phyloP scores from a whole-genome alignment of 1,140 invertebrate genomes.

The Prorops nasuta region DNA sequence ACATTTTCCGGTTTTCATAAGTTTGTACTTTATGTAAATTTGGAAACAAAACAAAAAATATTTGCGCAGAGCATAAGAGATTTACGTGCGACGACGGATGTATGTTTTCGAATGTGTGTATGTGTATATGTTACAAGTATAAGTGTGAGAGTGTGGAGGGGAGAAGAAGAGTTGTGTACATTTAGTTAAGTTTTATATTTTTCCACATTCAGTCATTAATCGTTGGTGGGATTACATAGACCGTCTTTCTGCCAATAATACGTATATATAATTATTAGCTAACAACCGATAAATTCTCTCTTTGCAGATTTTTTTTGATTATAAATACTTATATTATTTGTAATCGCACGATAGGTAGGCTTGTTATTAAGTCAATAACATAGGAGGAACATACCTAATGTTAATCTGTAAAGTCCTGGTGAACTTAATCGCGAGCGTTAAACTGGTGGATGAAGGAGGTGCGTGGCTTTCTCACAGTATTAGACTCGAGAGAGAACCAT shows the following conservation, averaged over 20 bases:
- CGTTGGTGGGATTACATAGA: constrained; percentile 44
- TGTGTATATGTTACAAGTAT: constrained; percentile 15
- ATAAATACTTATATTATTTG: constrained; percentile 29
- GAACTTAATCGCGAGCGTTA: constrained; percentile 25
- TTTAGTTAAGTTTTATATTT: constrained; percentile 58
- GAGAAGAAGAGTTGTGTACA: constrained; percentile 43
- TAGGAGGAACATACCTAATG: constrained; percentile 29
- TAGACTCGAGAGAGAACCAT: too few species aligned
- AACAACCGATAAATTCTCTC: constrained; percentile 31
- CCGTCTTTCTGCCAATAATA: constrained; percentile 41
- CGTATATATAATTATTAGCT: constrained; percentile 40
- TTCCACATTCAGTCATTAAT: constrained; percentile 52
- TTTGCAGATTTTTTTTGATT: constrained; percentile 24
- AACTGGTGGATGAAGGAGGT: too few species aligned
- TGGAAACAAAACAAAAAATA: constrained; percentile 34
- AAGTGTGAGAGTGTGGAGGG: constrained; percentile 18
- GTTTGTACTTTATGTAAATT: constrained; percentile 57
- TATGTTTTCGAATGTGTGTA: background rate
- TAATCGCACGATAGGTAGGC: constrained; percentile 33
- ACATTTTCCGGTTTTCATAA: constrained; percentile 52
- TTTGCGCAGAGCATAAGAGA: constrained; percentile 22
- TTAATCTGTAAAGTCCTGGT: constrained; percentile 18
- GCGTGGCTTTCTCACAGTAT: too few species aligned
- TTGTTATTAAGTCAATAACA: constrained; percentile 37
- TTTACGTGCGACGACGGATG: constrained; percentile 12